phyloP scores from a whole-genome alignment of 2,888 invertebrate species.

The Hypena proboscidalis region DNA sequence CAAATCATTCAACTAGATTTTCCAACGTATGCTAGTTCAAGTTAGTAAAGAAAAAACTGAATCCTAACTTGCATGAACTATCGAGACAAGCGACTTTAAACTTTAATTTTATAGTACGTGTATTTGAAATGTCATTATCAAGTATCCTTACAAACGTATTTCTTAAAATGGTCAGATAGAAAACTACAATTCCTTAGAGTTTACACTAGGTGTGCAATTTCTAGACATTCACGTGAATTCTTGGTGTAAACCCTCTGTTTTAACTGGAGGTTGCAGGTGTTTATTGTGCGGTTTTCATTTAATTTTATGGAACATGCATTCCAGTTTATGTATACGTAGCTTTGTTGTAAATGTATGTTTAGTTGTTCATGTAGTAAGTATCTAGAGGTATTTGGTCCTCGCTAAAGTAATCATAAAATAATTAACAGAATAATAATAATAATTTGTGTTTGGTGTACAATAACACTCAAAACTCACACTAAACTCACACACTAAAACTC shows the following conservation, averaged over 20 bases:
- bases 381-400: too few species aligned
- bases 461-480: too few species aligned
- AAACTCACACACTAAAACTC: too few species aligned
- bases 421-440: too few species aligned
- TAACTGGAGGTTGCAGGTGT: not conserved
- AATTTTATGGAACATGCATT: not conserved
- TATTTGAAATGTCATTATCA: constrained; percentile 16
- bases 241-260: not conserved
- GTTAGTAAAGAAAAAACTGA: not conserved
- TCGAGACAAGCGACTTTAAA: constrained; percentile 21
- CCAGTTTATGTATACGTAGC: not conserved
- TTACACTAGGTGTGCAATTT: too few species aligned
- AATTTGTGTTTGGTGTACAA: too few species aligned
- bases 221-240: too few species aligned
- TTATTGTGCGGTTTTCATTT: not conserved
- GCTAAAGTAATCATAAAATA: too few species aligned
- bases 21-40: too few species aligned
- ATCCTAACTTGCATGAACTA: constrained; percentile 32
- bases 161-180: not conserved
- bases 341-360: too few species aligned
- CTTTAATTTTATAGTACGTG: constrained; percentile 29
- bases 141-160: not conserved
- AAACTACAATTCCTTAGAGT: not conserved
- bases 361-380: too few species aligned
- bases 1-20: too few species aligned